phyloP scores from a whole-genome alignment of 2,888 invertebrate species.

The Himalopsyche tibetana region DNA sequence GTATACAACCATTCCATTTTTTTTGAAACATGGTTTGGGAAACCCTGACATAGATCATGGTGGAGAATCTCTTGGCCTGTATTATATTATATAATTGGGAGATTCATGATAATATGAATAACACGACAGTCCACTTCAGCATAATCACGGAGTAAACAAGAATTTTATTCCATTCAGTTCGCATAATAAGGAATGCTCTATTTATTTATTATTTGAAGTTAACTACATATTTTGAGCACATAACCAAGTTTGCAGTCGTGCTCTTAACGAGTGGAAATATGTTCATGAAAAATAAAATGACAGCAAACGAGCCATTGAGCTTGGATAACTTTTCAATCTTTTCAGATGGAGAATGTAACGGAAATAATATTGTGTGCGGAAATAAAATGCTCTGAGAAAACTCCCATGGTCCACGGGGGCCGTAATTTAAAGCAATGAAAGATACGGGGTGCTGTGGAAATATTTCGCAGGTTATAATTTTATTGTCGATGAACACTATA shows the following conservation, averaged over 20 bases:
- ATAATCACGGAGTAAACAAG: too few relatives aligned
- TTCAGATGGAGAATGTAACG: not conserved
- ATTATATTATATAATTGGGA: too few relatives aligned
- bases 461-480: too few relatives aligned
- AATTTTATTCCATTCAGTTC: not conserved
- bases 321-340: not conserved
- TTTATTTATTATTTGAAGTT: not conserved
- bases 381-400: not conserved
- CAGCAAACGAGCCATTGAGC: not conserved
- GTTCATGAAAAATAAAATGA: conserved; percentile 1
- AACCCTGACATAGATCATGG: too few relatives aligned
- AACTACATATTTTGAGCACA: not conserved
- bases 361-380: not conserved
- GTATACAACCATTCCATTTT: too few relatives aligned
- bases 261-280: not conserved
- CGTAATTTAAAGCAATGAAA: not conserved
- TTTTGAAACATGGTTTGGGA: too few relatives aligned
- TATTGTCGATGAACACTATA: too few relatives aligned
- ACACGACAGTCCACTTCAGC: too few relatives aligned
- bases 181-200: not conserved
- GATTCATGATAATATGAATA: too few relatives aligned
- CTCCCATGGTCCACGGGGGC: not conserved
- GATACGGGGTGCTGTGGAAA: not conserved
- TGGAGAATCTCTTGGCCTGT: too few relatives aligned
- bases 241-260: not conserved